Evolutionary conservation across 35 echinoderm and acorn worm species (phyloP).

Genomic region (Lytechinus variegatus): DNA sequence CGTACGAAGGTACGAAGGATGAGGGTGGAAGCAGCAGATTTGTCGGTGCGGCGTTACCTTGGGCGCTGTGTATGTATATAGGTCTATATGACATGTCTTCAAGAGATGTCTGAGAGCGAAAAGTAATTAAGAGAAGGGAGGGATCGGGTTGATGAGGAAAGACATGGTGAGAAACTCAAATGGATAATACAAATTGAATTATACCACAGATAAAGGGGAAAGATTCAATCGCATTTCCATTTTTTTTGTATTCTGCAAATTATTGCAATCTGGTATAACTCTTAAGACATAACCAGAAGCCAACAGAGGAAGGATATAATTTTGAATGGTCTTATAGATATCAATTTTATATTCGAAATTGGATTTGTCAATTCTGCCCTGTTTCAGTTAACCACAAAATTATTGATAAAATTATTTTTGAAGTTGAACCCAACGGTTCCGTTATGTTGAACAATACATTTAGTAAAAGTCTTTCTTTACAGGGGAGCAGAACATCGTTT

Average conservation of each 20-base stretch:
- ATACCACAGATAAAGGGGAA: neutral
- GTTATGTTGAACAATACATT: too few relatives aligned
- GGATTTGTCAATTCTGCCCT: too few relatives aligned
- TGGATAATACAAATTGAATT: neutral
- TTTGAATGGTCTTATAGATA: too few relatives aligned
- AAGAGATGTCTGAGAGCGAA: neutral
- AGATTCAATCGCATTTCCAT: neutral
- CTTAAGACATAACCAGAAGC: neutral
- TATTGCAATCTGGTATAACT: neutral
- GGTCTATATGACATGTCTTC: constrained; percentile 2
- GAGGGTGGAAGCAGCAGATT: neutral
- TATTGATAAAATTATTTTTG: too few relatives aligned
- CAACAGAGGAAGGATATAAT: neutral
- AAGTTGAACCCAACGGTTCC: too few relatives aligned
- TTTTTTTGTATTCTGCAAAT: neutral
- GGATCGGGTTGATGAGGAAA: neutral
- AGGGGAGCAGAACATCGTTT: too few relatives aligned
- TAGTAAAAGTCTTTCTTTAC: too few relatives aligned
- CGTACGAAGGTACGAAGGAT: neutral
- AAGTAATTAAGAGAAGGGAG: constrained; percentile 14
- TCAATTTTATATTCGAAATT: too few relatives aligned
- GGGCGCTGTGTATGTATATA: neutral
- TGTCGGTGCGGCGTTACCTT: neutral
- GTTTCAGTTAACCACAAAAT: too few relatives aligned
- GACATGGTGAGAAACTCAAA: neutral